Base-by-base conservation (phyloP, 2,113 vertebrate species). In the Lasiurus cinereus region DNA sequence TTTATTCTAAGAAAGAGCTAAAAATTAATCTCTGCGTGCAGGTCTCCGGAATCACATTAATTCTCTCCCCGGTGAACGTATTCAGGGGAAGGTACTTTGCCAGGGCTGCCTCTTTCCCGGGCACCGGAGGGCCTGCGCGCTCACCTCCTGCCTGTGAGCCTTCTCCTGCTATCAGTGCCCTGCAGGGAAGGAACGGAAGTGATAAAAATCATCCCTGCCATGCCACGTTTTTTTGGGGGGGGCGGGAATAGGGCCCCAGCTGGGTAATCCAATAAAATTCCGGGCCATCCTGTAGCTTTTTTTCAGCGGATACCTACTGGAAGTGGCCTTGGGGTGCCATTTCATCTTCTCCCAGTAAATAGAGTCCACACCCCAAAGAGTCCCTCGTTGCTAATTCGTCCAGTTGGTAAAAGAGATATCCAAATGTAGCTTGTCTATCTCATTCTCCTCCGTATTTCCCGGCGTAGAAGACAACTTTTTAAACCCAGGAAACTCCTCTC, bases 1-100 rank as follows among this genome's bases (percentile, higher is more conserved):
- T 82, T 94, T 96, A 77, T 90, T 90, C 82, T 85, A 89, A 88
- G 33, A 86, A 94, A 95, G 27, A 96, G 50, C 29, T 46, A 78
- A 84, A n/a, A 88, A 94, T 93, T 96, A 77, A 92, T 92, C 77
- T 76, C 54, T 48, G 59, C 22, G 48, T 21, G 54, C 62, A 59
- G 8, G 36, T 83, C 80, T 88, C 77, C 59, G 90, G 39, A 92
- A 93, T 76, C 77, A 82, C 80, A 95, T 94, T 88, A 83, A 83
- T 88, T 94, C 90, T 56, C 16, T 72, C 80, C 82, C 43, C n/a
- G 39, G 92, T 70, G 84, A 90, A 79, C 88, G 79, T 62, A 64
- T 93, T 85, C 95, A 93, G 88, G 78, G 92, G 59, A 90, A 91
- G 36, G 62, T 76, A 83, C 59, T 83, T 66, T 83, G 90, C 74